Conservation (phyloP, 1,140 invertebrate genomes). For the Sinella curviseta region DNA sequence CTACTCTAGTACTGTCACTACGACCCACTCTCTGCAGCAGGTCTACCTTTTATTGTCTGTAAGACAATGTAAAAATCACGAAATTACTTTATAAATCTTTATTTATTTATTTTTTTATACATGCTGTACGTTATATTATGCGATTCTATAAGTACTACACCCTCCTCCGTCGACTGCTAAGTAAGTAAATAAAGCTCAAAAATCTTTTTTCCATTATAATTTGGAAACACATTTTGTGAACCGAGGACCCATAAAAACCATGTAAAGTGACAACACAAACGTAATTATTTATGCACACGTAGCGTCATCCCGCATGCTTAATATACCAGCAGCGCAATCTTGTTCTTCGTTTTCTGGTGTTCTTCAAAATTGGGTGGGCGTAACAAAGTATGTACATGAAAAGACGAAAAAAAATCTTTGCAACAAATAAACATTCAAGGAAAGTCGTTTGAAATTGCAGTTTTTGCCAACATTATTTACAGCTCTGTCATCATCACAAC, state of each 20-base stretch:
- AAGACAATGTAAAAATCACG: neutral
- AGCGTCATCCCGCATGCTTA: neutral
- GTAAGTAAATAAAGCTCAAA: too few species aligned
- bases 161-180: too few species aligned
- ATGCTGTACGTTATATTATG: too few species aligned
- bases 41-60: neutral
- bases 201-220: neutral
- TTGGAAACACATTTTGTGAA: conserved; percentile 1
- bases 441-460: neutral
- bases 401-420: neutral
- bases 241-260: conserved; percentile 1
- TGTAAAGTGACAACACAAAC: conserved; percentile 9
- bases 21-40: neutral
- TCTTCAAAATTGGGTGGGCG: conserved; percentile 26
- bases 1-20: neutral
- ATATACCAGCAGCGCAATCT: neutral
- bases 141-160: too few species aligned
- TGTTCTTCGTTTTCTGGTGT: neutral
- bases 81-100: neutral
- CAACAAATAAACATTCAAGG: conserved; percentile 18
- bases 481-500: conserved; percentile 10
- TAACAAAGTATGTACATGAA: neutral
- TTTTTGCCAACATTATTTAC: neutral
- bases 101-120: neutral
- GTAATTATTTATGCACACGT: conserved; percentile 22